These are phyloP conservation scores for Odontomachus brunneus DNA, from an alignment of 1,140 invertebrate species.

Conservation along the genomic window DNA sequence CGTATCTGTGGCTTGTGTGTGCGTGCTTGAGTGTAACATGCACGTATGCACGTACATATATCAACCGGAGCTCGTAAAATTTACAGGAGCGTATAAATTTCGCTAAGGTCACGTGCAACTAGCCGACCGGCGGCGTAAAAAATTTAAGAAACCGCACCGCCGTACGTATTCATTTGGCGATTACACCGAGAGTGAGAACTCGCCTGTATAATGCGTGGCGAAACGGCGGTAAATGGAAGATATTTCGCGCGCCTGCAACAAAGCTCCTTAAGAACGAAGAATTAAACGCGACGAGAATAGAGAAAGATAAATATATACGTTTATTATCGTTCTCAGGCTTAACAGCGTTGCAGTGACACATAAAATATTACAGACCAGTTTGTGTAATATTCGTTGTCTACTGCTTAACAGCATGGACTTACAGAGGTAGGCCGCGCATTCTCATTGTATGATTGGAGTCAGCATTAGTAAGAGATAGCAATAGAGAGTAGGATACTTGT, in stretches of 20 bases:
- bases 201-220: background rate
- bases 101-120: background rate
- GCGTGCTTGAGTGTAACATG: too few species aligned
- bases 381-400: too few species aligned
- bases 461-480: too few species aligned
- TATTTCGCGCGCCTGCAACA: background rate
- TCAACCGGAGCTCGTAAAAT: background rate
- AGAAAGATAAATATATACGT: too few species aligned
- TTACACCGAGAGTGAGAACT: background rate
- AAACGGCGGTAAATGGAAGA: slow-evolving; percentile 18
- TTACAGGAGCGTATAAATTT: background rate
- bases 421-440: too few species aligned
- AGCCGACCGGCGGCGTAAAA: background rate
- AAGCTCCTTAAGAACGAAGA: background rate
- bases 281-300: slow-evolving; percentile 7
- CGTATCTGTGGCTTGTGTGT: too few species aligned
- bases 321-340: too few species aligned
- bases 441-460: too few species aligned
- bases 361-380: too few species aligned
- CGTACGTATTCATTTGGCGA: slow-evolving; percentile 3
- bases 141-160: slow-evolving; percentile 11
- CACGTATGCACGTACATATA: background rate
- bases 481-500: too few species aligned
- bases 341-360: too few species aligned
- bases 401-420: too few species aligned